A percentile compares a stretch with the other conserved stretches of the same genome.
Evolutionary conservation across 2,113 vertebrate genomes (phyloP).

Genomic region (Bubo scandiacus): DNA sequence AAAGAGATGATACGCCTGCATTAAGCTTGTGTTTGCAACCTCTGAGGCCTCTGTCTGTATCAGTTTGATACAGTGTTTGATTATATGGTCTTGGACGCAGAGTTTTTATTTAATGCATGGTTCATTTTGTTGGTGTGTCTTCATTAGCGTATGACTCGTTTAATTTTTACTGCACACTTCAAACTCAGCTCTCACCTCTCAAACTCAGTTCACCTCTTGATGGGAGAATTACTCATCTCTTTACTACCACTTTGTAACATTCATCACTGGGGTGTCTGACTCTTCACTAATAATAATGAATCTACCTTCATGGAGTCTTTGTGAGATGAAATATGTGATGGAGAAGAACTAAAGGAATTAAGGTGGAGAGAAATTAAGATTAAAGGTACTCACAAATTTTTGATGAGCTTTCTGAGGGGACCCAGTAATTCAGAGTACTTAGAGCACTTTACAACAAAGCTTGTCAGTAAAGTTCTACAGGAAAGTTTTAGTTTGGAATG

Average conservation of each 20-base stretch:
- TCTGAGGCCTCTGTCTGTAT: background rate
- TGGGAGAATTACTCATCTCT: background rate
- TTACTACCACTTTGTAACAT: background rate
- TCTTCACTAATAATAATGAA: background rate
- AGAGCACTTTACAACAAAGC: background rate
- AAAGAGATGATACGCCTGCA: accelerated
- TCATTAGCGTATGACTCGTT: background rate
- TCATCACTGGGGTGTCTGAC: background rate
- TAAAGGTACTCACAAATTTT: background rate
- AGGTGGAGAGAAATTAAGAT: background rate
- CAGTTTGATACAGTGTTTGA: background rate
- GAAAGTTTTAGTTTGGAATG: background rate
- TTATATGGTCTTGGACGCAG: background rate
- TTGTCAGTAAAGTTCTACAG: background rate
- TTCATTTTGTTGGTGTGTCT: background rate
- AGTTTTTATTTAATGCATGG: background rate
- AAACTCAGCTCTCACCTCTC: background rate
- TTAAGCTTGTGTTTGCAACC: background rate
- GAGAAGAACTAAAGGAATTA: background rate
- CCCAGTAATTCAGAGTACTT: background rate
- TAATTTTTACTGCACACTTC: background rate
- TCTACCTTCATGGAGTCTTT: background rate
- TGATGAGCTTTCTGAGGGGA: background rate
- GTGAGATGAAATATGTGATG: background rate
- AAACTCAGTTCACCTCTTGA: background rate